Evolutionary conservation across 2,113 vertebrate species (phyloP), one percentile per base, ranked within the genome.

Genomic region (Camelus dromedarius): DNA sequence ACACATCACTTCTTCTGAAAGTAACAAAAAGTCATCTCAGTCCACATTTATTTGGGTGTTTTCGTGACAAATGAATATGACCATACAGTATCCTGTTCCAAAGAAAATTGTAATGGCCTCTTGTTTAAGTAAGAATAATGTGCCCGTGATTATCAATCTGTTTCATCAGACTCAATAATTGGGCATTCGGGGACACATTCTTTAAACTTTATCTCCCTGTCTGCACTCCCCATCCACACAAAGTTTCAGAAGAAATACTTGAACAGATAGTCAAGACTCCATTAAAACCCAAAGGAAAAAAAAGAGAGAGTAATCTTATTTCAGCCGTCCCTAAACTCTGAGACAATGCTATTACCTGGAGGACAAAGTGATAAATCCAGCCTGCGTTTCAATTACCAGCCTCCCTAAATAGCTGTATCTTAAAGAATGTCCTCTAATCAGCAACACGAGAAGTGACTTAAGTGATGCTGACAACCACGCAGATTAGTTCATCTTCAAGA

Each of bases 201-300:
- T 93, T 82, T 62, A 72, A 89, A 54, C 56, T 48, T 82, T 72
- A 50, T 79, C 97, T 94, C 54, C 9, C 16, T 48, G 52, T 52
- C 67, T 89, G 22, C 46, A 42, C 58, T 81, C 73, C 22, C 20
- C 38, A 60, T 28, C 70, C 67, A 26, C 19, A 48, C 56, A 5
- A 60, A 93, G 20, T 82, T 95, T 73, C 87, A 42, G 77, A 35
- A 72, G 88, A 66, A 95, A 89, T n/a, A 28, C 32, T 42, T 46
- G 24, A 66, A 35, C 8, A 8, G 88, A 58, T 2, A 62, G 72
- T 8, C 6, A 9, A 32, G 46, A 56, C 20, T 30, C 77, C 60
- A 73, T 82, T 77, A 81, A 89, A 52, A 72, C 10, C 48, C 30
- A 19, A 52, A 60, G 86, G 38, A 42, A 54, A 46, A 89, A 69